Evolutionary conservation across 2,888 invertebrate species (phyloP).

Genomic region (Actias luna): DNA sequence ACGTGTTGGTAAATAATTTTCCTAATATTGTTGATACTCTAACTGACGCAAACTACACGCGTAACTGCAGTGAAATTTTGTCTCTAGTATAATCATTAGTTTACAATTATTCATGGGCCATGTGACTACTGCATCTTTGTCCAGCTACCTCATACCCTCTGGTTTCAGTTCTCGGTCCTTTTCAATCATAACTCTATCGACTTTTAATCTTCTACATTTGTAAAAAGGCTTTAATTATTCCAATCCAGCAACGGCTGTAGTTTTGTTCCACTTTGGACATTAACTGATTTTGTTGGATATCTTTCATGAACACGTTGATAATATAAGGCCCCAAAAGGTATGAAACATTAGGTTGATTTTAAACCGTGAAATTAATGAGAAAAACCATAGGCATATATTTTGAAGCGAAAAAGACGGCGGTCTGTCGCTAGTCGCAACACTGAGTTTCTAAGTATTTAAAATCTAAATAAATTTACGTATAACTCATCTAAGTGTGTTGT

Average conservation of each 20-base stretch:
- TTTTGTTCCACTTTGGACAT: not conserved
- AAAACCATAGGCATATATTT: not conserved
- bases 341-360: not conserved
- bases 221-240: not conserved
- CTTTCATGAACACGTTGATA: not conserved
- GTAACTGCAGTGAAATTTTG: no score
- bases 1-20: no score
- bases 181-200: not conserved
- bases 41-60: no score
- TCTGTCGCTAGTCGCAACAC: not conserved
- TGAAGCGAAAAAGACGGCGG: not conserved
- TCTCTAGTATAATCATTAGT: not conserved
- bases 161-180: not conserved
- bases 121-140: not conserved
- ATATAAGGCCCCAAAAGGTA: conserved; percentile 1
- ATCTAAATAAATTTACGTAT: no score
- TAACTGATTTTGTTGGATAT: not conserved
- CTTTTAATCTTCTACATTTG: not conserved
- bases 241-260: not conserved
- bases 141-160: not conserved
- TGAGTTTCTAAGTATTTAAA: no score
- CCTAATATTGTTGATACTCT: no score
- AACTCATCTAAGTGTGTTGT: no score
- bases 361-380: not conserved
- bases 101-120: not conserved